Base-by-base conservation (phyloP, 2,888 invertebrate genomes). In the Glaucopsyche alexis region DNA sequence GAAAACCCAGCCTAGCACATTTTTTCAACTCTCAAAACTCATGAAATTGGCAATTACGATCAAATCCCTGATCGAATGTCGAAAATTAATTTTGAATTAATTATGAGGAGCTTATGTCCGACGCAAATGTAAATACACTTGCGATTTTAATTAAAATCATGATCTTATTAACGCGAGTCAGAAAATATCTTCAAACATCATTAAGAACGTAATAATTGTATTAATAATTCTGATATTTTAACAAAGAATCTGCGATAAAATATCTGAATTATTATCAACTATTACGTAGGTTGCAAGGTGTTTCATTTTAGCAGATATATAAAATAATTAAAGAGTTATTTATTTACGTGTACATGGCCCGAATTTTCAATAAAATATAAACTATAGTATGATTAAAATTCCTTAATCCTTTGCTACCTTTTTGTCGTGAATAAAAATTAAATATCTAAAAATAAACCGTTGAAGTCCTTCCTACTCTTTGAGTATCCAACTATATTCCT, bases 121-220 rank as follows among this genome's bases (percentile, higher is more conserved):
- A 60, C 60, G 29, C 60, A 60, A 60, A 60, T 60, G 55, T 55
- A 55, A 55, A 60, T 29, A 60, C 60, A 29, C 60, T 60, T 60
- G 1, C 11, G 29, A 29, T 29, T 60, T 60, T 60, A 60, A 60
- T 60, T 60, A 60, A 29, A 60, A 60, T 13, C 29, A 60, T 19
- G 55, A 55, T 55, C 19, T 38, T 60, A 29, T 60, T 60, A 60
- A 60, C 29, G 52, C 52, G 55, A 11, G 55, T 60, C 29, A 60
- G 29, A 38, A 19, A 60, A 60, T 60, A 60, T 60, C 14, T 60
- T 60, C 14, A 38, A 29, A 60, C 14, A 29, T 55, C 55, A 19
- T 55, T 29, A 5, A 7, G 13, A 52, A 11, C 19, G 19, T 55
- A 3, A 11, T 9, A 55, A 29, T 19, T 55, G n/a, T n/a, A 55